Conservation (phyloP, 2,888 invertebrate species). For the Hyposoter dolosus region DNA sequence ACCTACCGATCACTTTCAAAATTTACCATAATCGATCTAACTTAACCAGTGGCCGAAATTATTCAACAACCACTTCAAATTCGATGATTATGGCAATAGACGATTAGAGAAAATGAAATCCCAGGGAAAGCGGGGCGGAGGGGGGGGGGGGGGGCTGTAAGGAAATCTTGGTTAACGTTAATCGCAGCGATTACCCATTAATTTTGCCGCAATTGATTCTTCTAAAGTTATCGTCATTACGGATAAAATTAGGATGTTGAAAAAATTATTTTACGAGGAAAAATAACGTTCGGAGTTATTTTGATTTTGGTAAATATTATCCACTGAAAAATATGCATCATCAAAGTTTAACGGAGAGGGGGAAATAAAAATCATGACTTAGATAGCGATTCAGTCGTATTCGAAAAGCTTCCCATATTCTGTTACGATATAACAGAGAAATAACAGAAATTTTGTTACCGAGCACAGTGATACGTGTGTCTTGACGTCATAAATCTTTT, state of each 20-base stretch:
- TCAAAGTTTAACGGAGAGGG: background rate
- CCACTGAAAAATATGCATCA: background rate
- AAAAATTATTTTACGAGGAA: background rate
- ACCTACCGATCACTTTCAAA: conserved; percentile 31
- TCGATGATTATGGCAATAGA: background rate
- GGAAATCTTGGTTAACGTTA: background rate
- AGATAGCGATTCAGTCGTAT: conserved; percentile 12
- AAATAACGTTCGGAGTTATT: background rate
- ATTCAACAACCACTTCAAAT: conserved; percentile 32
- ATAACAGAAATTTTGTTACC: conserved; percentile 48
- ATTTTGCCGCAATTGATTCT: background rate
- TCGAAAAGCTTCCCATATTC: conserved; percentile 12
- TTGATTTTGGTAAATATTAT: background rate
- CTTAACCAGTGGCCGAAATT: conserved; percentile 37
- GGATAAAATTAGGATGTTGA: background rate
- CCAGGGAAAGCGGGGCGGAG: background rate
- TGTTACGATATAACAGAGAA: conserved; percentile 39
- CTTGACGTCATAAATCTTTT: conserved; percentile 77
- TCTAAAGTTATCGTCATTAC: background rate
- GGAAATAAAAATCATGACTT: conserved; percentile 4
- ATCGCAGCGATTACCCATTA: background rate
- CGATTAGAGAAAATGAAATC: background rate
- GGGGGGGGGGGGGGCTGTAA: background rate
- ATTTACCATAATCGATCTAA: conserved; percentile 35
- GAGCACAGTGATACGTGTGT: conserved; percentile 38